phyloP scores from a whole-genome alignment of 2,113 vertebrate genomes.

The Sarotherodon lohbergeri region DNA sequence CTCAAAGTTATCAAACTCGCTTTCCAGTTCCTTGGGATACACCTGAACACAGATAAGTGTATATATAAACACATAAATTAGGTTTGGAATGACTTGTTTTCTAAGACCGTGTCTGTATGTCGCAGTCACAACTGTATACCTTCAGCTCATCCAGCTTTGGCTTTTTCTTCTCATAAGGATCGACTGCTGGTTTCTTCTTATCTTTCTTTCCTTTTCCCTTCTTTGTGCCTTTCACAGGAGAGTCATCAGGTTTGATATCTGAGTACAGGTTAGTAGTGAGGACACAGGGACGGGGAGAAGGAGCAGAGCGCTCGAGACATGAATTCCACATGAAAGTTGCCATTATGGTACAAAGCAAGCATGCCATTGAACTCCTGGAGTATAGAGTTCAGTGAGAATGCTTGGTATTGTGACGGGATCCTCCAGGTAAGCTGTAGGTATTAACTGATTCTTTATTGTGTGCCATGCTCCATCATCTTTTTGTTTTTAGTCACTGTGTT shows the following conservation, averaged over 20 bases:
- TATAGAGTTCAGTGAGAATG: constrained; percentile 3
- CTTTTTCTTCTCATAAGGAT: constrained; percentile 82
- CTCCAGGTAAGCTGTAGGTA: neutral
- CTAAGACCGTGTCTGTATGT: neutral
- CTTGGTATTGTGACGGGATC: neutral
- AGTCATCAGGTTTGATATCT: constrained; percentile 79
- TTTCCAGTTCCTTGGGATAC: constrained; percentile 89
- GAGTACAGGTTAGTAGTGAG: constrained; percentile 47
- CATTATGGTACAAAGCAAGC: neutral
- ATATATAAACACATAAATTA: neutral
- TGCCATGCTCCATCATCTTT: neutral
- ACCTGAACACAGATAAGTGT: constrained; percentile 67
- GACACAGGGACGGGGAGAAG: neutral
- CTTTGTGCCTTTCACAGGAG: constrained; percentile 80
- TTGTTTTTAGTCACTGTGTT: neutral
- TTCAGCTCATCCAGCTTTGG: constrained; percentile 88
- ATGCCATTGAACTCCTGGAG: neutral
- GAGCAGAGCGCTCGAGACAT: constrained; percentile 46
- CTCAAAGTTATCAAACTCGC: constrained; percentile 86
- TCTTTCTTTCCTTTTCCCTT: constrained; percentile 77
- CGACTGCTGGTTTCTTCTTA: constrained; percentile 71
- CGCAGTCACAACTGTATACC: constrained; percentile 53
- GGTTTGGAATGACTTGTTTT: neutral
- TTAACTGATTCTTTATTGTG: neutral
- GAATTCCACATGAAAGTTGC: constrained; percentile 63